Percentiles rank a stretch among this genome's conserved stretches.
phyloP scores from a whole-genome alignment of 2,113 vertebrate genomes.

The Sus scrofa region DNA sequence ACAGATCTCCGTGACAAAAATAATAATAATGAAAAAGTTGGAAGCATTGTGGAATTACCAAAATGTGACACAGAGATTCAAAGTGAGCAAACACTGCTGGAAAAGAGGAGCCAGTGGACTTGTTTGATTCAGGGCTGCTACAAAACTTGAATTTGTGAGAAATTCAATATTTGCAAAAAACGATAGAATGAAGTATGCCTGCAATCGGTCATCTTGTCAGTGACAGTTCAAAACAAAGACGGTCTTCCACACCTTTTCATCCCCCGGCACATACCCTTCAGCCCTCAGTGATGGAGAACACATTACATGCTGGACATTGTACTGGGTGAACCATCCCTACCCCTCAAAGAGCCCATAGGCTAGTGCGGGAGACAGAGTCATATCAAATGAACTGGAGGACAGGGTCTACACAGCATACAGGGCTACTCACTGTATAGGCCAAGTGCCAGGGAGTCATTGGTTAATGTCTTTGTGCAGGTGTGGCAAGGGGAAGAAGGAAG shows the following conservation, averaged over 20 bases:
- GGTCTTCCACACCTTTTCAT: rapidly evolving
- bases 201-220: rapidly evolving
- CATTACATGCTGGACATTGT: rapidly evolving
- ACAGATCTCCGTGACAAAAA: neutral
- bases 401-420: neutral
- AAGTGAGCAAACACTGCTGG: neutral
- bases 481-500: neutral
- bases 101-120: neutral
- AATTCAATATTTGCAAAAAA: neutral
- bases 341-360: neutral
- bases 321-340: rapidly evolving
- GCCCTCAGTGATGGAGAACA: too few species aligned
- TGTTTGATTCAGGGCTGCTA: neutral
- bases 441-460: neutral
- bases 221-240: neutral
- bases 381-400: neutral
- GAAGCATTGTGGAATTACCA: neutral
- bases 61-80: neutral
- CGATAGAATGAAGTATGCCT: neutral
- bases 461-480: too few species aligned
- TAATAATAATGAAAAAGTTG: neutral
- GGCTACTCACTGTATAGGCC: neutral
- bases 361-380: neutral
- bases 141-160: neutral
- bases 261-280: neutral